These are phyloP conservation scores for Apamea monoglypha DNA, from an alignment of 2,888 invertebrate species.

Conservation along the genomic window DNA sequence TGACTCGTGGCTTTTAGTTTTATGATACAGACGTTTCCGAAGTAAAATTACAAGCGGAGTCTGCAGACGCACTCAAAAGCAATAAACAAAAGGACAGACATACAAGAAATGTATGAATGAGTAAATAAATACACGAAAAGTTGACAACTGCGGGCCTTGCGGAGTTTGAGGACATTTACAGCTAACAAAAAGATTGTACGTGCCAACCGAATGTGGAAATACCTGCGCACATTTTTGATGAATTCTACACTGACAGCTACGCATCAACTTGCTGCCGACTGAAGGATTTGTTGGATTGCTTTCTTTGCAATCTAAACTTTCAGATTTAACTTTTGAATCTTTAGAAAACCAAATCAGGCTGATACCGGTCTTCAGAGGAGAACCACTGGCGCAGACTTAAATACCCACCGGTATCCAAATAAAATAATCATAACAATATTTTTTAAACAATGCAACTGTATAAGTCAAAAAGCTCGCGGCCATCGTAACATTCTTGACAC, in stretches of 20 bases:
- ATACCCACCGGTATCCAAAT: slow-evolving; percentile 46
- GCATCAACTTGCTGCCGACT: slow-evolving; percentile 67
- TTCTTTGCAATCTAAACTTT: slow-evolving; percentile 35
- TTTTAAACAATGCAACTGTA: slow-evolving; percentile 66
- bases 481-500: slow-evolving; percentile 83
- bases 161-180: slow-evolving; percentile 80
- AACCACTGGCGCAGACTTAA: slow-evolving; percentile 10
- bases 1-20: slow-evolving; percentile 70
- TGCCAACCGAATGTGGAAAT: slow-evolving; percentile 80
- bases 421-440: slow-evolving; percentile 55
- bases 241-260: slow-evolving; percentile 78
- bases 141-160: slow-evolving; percentile 79
- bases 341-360: neutral
- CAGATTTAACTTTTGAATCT: neutral
- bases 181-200: slow-evolving; percentile 81
- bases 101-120: slow-evolving; percentile 83
- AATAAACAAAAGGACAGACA: slow-evolving; percentile 77
- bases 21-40: slow-evolving; percentile 72
- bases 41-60: slow-evolving; percentile 62
- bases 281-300: slow-evolving; percentile 49
- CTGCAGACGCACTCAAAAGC: slow-evolving; percentile 68
- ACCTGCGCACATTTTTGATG: slow-evolving; percentile 79
- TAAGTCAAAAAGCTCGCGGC: slow-evolving; percentile 71
- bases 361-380: neutral
- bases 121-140: slow-evolving; percentile 83